Percentiles rank a stretch among this genome's conserved stretches.
Conservation (phyloP, 2,113 vertebrate species). For the Petroica traversi region DNA sequence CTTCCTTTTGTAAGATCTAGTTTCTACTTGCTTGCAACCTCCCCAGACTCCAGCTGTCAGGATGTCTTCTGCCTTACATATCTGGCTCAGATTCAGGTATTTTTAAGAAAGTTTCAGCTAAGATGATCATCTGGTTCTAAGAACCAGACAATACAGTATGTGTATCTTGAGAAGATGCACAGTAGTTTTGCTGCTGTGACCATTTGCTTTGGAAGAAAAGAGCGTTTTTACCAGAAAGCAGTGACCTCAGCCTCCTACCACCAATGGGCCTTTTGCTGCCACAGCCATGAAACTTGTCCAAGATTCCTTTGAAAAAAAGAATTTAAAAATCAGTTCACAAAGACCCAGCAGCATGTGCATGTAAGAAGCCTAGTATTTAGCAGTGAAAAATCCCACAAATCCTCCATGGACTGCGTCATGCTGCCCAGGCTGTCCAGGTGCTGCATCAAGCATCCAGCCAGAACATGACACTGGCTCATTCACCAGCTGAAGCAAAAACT, state of each 20-base stretch:
- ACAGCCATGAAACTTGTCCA: background rate
- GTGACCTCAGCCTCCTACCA: background rate
- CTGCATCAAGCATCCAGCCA: background rate
- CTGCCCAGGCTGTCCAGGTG: background rate
- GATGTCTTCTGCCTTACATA: background rate
- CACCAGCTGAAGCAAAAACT: background rate
- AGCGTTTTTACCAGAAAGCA: background rate
- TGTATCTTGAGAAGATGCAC: background rate
- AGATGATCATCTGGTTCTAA: background rate
- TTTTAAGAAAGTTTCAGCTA: background rate
- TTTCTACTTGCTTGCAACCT: slow-evolving; percentile 24
- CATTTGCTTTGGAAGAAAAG: background rate
- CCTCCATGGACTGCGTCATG: accelerated
- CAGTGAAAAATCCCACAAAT: background rate
- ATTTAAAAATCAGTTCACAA: background rate
- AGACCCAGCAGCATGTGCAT: background rate
- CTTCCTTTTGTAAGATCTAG: slow-evolving; percentile 10
- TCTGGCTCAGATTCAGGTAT: background rate
- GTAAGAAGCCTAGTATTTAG: background rate
- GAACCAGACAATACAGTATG: background rate
- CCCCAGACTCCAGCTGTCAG: background rate
- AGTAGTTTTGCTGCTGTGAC: background rate
- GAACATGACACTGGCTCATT: background rate
- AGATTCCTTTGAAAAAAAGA: background rate
- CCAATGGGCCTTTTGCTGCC: background rate